Evolutionary conservation across 2,888 invertebrate genomes (phyloP), one percentile per base, ranked within the genome.

Genomic region (Nesidiocoris tenuis): DNA sequence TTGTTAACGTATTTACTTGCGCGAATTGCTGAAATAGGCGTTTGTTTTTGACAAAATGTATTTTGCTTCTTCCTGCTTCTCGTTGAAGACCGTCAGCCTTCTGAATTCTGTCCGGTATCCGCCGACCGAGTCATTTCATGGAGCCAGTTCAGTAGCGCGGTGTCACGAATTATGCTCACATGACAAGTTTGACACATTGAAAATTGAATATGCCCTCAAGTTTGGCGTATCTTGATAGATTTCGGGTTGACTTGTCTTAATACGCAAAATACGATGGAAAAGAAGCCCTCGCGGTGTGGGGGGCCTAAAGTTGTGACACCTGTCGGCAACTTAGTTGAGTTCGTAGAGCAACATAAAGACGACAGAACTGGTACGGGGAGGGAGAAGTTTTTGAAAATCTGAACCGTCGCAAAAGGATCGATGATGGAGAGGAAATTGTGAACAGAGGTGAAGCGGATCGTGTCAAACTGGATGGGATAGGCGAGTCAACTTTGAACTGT

Each of bases 231-330:
- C 39, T 39, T 12, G 39, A 39, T 39, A 39, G 3, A 39, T 39
- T 39, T 39, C 12, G 12, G n/a, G 12, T 39, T 39, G 39, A 39
- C 39, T 3, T 39, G 12, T 39, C 39, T 39, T 39, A 39, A 39
- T 39, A 39, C 12, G 39, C 12, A 39, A 39, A 39, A 12, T 39
- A 39, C 3, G 39, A 39, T 39, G 39, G 39, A 39, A 39, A 39
- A 39, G 12, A 12, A 39, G 39, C 39, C 39, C 39, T 7, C 3
- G 39, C 16, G 39, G 65, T 39, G 39, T 17, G 22, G 21, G 18
- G 55, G 2, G 65, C 17, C 2, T 3, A 56, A 67, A 67, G 55
- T 67, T 67, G 12, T 67, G 67, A 56, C 67, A 67, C 67, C 67
- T 55, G 67, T 56, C 67, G 55, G 12, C 18, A 19, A 39, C 39